Conservation (phyloP, 2,797 vertebrate species). For the Valencia hispanica region DNA sequence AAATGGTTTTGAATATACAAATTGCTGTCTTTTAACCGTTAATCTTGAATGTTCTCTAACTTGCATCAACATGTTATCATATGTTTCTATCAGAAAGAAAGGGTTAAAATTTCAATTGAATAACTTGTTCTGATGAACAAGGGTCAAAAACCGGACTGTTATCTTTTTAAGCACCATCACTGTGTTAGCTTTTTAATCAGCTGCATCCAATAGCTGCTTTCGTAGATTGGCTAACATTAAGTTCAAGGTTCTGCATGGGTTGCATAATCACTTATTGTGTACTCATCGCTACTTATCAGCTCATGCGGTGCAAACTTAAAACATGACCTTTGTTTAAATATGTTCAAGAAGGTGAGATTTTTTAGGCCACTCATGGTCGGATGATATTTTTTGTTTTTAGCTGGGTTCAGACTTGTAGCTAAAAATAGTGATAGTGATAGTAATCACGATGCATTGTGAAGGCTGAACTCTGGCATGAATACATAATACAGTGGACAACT, state of each 20-base stretch:
- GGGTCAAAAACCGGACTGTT: constrained; percentile 48
- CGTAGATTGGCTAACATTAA: constrained; percentile 5
- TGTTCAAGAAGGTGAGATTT: constrained; percentile 5
- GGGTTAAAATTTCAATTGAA: constrained; percentile 32
- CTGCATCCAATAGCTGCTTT: constrained; percentile 11
- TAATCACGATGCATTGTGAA: background rate
- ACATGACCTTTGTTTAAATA: constrained; percentile 42
- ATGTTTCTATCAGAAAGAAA: constrained; percentile 2
- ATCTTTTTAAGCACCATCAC: constrained; percentile 27
- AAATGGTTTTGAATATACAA: background rate
- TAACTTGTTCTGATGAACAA: constrained; percentile 46
- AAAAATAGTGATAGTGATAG: no score
- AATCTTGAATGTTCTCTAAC: background rate
- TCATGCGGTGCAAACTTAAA: constrained; percentile 33
- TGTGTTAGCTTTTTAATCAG: constrained; percentile 37
- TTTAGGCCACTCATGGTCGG: background rate
- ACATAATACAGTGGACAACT: background rate
- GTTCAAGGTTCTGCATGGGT: constrained; percentile 65
- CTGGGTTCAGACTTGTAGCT: background rate
- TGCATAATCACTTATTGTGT: constrained; percentile 64
- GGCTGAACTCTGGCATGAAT: no score
- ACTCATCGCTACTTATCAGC: constrained; percentile 64
- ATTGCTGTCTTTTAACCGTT: background rate
- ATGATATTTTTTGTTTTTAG: background rate
- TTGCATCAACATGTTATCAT: constrained; percentile 2